phyloP scores from a whole-genome alignment of 2,797 vertebrate genomes.

The Choloepus didactylus region DNA sequence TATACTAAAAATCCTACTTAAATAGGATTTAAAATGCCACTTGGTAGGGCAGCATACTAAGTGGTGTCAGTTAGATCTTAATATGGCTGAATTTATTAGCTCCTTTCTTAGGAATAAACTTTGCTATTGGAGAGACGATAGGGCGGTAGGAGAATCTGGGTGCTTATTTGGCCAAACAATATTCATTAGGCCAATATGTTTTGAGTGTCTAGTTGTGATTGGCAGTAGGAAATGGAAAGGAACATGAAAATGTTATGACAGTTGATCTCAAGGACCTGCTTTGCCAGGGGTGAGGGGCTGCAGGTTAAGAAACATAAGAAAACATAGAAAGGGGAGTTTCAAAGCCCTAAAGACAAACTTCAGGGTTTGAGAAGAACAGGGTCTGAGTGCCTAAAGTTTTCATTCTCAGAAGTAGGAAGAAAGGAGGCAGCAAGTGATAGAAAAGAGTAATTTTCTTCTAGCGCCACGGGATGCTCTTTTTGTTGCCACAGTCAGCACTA shows the following conservation, averaged over 20 bases:
- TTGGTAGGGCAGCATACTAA: background rate
- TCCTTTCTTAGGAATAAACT: conserved; percentile 11
- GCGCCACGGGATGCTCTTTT: background rate
- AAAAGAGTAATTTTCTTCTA: background rate
- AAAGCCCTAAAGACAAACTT: background rate
- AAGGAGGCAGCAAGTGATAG: background rate
- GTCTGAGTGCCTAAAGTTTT: background rate
- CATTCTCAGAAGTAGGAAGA: background rate
- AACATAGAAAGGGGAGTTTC: background rate
- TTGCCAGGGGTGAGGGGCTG: no score
- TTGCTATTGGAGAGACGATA: background rate
- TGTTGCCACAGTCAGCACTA: background rate
- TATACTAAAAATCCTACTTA: background rate
- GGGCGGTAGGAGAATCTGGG: background rate
- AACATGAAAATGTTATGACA: background rate
- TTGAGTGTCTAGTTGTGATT: background rate
- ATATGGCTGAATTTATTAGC: background rate
- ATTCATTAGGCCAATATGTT: background rate
- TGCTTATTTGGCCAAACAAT: background rate
- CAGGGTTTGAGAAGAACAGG: background rate
- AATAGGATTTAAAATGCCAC: background rate
- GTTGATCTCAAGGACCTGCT: background rate
- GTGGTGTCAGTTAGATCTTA: background rate
- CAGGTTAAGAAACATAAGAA: background rate
- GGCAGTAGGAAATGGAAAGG: background rate